A percentile compares a stretch with the other conserved stretches of the same genome.
Evolutionary conservation across 2,113 vertebrate genomes (phyloP).

Genomic region (Lamprotornis superbus): DNA sequence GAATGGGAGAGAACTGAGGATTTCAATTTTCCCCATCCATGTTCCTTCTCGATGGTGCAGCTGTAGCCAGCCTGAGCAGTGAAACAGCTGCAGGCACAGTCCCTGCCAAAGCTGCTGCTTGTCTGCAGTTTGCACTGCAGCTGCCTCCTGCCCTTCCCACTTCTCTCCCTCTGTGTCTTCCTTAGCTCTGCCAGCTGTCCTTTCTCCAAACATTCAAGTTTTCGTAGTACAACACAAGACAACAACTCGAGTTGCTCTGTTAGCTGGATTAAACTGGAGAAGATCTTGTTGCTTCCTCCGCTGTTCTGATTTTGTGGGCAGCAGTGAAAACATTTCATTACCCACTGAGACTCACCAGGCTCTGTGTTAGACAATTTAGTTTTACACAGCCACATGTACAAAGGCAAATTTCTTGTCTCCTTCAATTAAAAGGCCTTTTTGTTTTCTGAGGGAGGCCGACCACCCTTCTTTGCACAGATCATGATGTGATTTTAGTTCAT

Average conservation of each 20-base stretch:
- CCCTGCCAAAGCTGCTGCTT: background rate
- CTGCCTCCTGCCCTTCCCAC: background rate
- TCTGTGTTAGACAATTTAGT: background rate
- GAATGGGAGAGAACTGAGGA: background rate
- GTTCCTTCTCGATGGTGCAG: background rate
- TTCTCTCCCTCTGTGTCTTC: background rate
- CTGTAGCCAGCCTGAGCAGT: background rate
- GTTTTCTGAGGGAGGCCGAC: background rate
- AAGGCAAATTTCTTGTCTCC: background rate
- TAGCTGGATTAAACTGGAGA: background rate
- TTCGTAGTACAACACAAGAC: background rate
- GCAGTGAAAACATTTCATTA: background rate
- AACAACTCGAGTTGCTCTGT: background rate
- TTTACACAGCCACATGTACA: background rate
- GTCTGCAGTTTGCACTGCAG: background rate
- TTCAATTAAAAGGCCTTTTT: background rate
- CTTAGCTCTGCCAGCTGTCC: background rate
- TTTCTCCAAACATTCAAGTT: background rate
- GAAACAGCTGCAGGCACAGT: background rate
- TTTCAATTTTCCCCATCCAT: fast-evolving
- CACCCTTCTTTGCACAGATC: background rate
- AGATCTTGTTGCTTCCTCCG: background rate
- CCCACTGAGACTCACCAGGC: background rate
- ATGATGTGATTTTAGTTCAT: background rate
- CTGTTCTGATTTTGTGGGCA: background rate